Percentiles rank a stretch among this genome's conserved stretches.
Conservation (phyloP, 30 jellyfish, hydroid and myxozoan genomes). For the Catostylus mosaicus region DNA sequence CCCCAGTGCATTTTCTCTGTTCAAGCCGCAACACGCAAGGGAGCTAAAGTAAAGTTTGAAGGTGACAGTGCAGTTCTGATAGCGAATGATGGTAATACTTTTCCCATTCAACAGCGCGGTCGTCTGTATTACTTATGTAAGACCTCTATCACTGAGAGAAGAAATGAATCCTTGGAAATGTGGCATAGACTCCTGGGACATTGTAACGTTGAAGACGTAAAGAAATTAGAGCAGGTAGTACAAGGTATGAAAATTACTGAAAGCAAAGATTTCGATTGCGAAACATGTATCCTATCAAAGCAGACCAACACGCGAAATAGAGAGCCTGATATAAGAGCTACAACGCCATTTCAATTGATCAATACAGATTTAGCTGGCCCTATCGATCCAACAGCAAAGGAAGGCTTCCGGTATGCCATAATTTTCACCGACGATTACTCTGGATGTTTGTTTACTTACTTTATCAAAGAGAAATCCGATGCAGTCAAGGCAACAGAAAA, state of each 20-base stretch:
- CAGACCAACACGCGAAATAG: not conserved
- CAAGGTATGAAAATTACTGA: conserved; percentile 49
- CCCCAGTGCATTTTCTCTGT: conserved; percentile 77
- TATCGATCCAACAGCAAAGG: conserved; percentile 12
- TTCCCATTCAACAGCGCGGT: conserved; percentile 51
- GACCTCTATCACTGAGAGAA: conserved; percentile 12
- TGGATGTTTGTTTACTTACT: conserved; percentile 9
- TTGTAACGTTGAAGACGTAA: conserved; percentile 45
- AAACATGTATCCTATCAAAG: conserved; percentile 23
- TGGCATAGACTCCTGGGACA: conserved; percentile 60
- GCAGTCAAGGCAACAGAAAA: not conserved
- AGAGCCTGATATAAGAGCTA: conserved; percentile 17
- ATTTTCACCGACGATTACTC: not conserved
- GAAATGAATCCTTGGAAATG: conserved; percentile 13
- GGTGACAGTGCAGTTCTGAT: not conserved
- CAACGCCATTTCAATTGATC: conserved; percentile 13
- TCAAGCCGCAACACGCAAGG: conserved; percentile 55
- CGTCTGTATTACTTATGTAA: conserved; percentile 39
- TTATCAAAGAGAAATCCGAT: not conserved
- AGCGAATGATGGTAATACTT: conserved; percentile 34
- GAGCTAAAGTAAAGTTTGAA: conserved; percentile 41
- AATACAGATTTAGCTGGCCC: conserved; percentile 44
- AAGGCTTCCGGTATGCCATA: conserved; percentile 35
- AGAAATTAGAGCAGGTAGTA: conserved; percentile 24
- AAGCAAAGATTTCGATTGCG: conserved; percentile 38